phyloP scores from a whole-genome alignment of 2,113 vertebrate species.

The Microtus richardsoni region DNA sequence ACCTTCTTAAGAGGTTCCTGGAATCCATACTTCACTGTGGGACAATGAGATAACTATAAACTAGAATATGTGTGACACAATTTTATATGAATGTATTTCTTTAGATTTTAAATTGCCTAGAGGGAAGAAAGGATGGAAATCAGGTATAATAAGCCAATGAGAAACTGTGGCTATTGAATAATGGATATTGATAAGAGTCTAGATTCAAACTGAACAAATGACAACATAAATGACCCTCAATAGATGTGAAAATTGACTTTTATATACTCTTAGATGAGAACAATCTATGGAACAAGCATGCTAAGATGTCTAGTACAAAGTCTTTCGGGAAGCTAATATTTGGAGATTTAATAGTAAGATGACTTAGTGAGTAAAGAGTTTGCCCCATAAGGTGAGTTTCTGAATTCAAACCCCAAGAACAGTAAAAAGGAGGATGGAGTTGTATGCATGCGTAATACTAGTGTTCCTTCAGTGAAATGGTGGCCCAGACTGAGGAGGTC shows the following conservation, averaged over 20 bases:
- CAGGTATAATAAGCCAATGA: not conserved
- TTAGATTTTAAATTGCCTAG: not conserved
- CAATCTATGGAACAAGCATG: not conserved
- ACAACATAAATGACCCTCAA: not conserved
- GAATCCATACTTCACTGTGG: not conserved
- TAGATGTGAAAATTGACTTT: not conserved
- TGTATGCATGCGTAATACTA: not conserved
- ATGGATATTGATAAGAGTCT: not conserved
- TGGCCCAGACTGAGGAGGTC: not conserved
- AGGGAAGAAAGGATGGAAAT: not conserved
- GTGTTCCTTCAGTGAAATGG: not conserved
- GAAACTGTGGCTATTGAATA: not conserved
- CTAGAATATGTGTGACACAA: not conserved
- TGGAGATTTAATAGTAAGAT: not conserved
- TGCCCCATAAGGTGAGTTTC: not conserved
- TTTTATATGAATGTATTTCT: not conserved
- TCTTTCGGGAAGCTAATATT: not conserved
- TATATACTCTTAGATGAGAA: not conserved
- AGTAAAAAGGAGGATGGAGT: not conserved
- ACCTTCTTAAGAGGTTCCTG: not conserved
- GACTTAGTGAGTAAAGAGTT: not conserved
- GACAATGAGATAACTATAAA: not conserved
- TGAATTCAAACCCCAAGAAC: not conserved
- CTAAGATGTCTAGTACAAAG: not conserved
- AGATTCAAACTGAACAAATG: not conserved